Evolutionary conservation across 2,888 invertebrate species (phyloP).

Genomic region (Atherix ibis): DNA sequence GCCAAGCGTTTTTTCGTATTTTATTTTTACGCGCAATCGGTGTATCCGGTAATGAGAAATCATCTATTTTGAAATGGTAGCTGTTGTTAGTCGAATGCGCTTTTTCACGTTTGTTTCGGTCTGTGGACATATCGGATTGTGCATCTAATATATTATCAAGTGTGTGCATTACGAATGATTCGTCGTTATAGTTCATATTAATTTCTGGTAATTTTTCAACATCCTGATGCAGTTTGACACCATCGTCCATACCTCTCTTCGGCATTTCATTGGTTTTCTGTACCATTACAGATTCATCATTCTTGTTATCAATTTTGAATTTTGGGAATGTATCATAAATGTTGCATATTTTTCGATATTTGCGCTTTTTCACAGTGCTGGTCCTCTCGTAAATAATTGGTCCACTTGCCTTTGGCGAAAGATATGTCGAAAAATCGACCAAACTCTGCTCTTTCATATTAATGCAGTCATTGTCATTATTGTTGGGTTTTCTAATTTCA

Average conservation of each 20-base stretch:
- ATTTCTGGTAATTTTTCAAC: no score
- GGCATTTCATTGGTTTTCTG: not conserved
- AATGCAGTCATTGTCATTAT: no score
- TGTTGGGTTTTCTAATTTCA: not conserved
- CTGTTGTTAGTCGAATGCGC: no score
- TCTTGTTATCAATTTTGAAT: no score
- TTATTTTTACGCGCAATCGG: slow-evolving; percentile 41
- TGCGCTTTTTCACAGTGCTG: slow-evolving; percentile 3
- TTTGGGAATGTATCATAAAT: no score
- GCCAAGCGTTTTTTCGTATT: slow-evolving; percentile 39
- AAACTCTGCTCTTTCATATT: not conserved
- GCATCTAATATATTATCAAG: slow-evolving; percentile 5
- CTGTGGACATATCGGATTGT: no score
- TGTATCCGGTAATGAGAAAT: slow-evolving; percentile 32
- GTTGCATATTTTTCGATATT: no score
- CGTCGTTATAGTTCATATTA: no score
- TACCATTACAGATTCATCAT: not conserved
- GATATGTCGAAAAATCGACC: not conserved
- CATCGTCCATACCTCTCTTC: not conserved
- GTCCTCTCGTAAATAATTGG: not conserved
- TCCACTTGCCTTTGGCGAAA: not conserved
- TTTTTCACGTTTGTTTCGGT: not conserved
- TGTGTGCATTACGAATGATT: not conserved
- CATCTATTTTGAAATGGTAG: slow-evolving; percentile 14
- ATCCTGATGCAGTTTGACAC: not conserved